Conservation (phyloP, 1,140 invertebrate species). For the Phthorimaea operculella region DNA sequence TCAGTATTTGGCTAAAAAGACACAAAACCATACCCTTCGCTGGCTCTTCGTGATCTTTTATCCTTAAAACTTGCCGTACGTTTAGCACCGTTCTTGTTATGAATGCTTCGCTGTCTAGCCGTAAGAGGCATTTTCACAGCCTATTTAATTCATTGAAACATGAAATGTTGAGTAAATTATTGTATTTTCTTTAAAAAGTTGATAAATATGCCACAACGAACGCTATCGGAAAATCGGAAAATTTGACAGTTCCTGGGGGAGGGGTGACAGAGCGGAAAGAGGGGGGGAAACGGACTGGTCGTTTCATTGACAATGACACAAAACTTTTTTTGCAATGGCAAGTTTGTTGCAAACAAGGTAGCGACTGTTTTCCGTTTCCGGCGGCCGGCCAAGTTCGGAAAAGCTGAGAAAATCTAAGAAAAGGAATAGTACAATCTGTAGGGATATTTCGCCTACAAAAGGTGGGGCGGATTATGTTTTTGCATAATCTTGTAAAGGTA, state of each 20-base stretch:
- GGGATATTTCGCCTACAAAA: too few relatives aligned
- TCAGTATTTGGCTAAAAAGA: background rate
- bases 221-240: background rate
- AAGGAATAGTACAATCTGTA: too few relatives aligned
- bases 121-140: slow-evolving; percentile 44
- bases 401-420: too few relatives aligned
- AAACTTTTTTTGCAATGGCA: too few relatives aligned
- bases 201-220: background rate
- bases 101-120: slow-evolving; percentile 53
- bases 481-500: too few relatives aligned
- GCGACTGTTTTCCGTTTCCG: too few relatives aligned
- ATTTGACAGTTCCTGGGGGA: background rate
- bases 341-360: too few relatives aligned
- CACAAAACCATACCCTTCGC: slow-evolving; percentile 39
- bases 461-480: too few relatives aligned
- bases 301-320: background rate
- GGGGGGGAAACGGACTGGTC: background rate
- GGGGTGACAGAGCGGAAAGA: too few relatives aligned
- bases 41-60: slow-evolving; percentile 33
- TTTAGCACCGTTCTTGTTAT: slow-evolving; percentile 55
- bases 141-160: slow-evolving; percentile 2
- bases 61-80: slow-evolving; percentile 52
- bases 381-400: too few relatives aligned
- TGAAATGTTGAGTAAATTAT: slow-evolving; percentile 13
- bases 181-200: slow-evolving; percentile 1